phyloP scores from a whole-genome alignment of 2,113 vertebrate genomes.

The Barbus barbus region DNA sequence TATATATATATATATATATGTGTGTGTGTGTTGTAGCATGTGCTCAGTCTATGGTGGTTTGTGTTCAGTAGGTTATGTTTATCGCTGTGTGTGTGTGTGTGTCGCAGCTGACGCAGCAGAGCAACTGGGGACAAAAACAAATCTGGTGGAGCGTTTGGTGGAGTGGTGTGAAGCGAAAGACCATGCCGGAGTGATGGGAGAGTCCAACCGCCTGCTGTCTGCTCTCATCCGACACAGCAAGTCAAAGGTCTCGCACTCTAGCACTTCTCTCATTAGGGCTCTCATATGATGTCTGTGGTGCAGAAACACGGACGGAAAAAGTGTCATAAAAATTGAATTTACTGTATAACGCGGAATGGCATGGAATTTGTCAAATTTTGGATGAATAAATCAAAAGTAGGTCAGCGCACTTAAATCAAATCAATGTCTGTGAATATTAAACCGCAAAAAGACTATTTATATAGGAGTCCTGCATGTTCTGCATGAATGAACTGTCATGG shows the following conservation, averaged over 20 bases:
- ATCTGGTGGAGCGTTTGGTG: slow-evolving; percentile 90
- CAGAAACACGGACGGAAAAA: not conserved
- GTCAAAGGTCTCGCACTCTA: slow-evolving; percentile 86
- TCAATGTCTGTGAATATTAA: too few species aligned
- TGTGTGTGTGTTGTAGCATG: too few species aligned
- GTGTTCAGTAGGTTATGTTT: not conserved
- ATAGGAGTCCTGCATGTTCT: too few species aligned
- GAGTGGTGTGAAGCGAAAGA: slow-evolving; percentile 99
- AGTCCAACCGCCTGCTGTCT: slow-evolving; percentile 96
- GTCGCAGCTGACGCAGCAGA: slow-evolving; percentile 90
- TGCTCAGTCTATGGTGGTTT: not conserved
- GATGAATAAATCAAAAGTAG: too few species aligned
- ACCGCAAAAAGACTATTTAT: too few species aligned
- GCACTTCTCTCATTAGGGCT: not conserved
- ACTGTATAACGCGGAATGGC: too few species aligned
- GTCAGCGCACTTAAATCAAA: too few species aligned
- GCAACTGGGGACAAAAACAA: slow-evolving; percentile 91
- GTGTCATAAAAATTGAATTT: too few species aligned
- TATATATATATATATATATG: too few species aligned
- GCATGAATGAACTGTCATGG: too few species aligned
- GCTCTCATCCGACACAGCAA: slow-evolving; percentile 98
- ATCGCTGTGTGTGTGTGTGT: slow-evolving; percentile 5
- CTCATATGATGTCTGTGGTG: not conserved
- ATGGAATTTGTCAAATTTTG: too few species aligned
- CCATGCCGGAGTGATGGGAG: slow-evolving; percentile 97